Evolutionary conservation across 2,797 vertebrate species (phyloP).

Genomic region (Synaphobranchus kaupii): DNA sequence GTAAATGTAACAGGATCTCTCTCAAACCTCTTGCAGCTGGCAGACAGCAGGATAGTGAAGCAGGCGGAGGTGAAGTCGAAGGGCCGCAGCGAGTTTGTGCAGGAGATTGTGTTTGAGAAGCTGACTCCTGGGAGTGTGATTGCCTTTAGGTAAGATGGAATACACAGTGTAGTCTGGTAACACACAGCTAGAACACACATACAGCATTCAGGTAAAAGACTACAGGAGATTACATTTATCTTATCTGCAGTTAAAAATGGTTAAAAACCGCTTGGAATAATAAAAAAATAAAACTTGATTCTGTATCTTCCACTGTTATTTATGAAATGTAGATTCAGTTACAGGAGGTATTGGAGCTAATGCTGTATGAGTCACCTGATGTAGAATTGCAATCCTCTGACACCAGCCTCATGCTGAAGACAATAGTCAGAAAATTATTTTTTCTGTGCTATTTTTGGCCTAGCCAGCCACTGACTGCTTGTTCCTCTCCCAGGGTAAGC

Average conservation of each 20-base stretch:
- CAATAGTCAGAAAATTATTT: neutral
- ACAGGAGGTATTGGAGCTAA: neutral
- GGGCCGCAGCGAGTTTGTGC: conserved; percentile 85
- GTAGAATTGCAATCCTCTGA: neutral
- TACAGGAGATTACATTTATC: neutral
- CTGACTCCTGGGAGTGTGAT: conserved; percentile 91
- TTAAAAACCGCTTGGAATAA: neutral
- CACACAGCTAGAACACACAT: neutral
- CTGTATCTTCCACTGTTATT: neutral
- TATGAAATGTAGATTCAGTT: neutral
- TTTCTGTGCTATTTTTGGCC: neutral
- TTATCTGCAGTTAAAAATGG: neutral
- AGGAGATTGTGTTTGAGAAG: conserved; percentile 90
- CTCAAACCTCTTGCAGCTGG: conserved; percentile 66
- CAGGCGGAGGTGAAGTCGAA: conserved; percentile 80
- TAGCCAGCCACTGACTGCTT: neutral
- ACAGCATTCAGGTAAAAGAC: neutral
- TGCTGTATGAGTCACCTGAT: neutral
- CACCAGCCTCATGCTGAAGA: neutral
- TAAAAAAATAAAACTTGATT: neutral
- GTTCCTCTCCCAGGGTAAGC: conserved; percentile 77
- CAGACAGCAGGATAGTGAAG: conserved; percentile 84
- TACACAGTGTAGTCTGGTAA: neutral
- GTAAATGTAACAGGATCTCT: conserved; percentile 29
- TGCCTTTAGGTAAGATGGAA: conserved; percentile 82